Evolutionary conservation across 2,888 invertebrate genomes (phyloP), one percentile per base, ranked within the genome.

Genomic region (Pollenia griseotomentosa): DNA sequence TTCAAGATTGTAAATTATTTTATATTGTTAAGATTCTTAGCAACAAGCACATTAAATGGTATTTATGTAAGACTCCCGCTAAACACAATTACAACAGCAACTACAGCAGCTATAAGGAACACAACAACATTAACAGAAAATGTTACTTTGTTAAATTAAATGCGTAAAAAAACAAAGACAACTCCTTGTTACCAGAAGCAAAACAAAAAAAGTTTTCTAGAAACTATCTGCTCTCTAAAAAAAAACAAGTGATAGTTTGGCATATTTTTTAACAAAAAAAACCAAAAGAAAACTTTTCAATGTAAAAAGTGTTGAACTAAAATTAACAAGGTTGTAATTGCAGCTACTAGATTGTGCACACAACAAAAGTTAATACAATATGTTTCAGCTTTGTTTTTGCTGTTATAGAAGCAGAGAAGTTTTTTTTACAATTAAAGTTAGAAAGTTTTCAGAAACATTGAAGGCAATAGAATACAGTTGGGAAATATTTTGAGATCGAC

Each of bases 261-360:
- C 14, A 63, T 63, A 57, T 70, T 23, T 61, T 16, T 40, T 51
- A 9, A 61, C 14, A n/a, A 12, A 44, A 65, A 19, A 14, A 57
- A 12, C 59, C 42, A 33, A 7, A 66, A 61, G 40, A 40, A 73
- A 46, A 53, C n/a, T 9, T 14, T 33, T 9, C 12, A 53, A 19
- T 53, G 48, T 44, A 86, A 80, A 77, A 81, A 85, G 82, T 83
- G 86, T 86, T 86, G 83, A 65, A 83, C 86, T 75, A 57, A 86
- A 86, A 86, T 80, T 86, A 83, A 86, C 86, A 86, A 86, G 65
- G 40, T 80, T 86, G 86, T 80, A 86, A 86, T 86, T 86, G 83
- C 83, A 79, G 48, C 86, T 71, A 65, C 61, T 33, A 86, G 74
- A 12, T 59, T 55, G 40, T 33, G 46, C 44, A 77, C 48, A 59